Conservation (phyloP, 2,888 invertebrate species). For the Lamproptera curius region DNA sequence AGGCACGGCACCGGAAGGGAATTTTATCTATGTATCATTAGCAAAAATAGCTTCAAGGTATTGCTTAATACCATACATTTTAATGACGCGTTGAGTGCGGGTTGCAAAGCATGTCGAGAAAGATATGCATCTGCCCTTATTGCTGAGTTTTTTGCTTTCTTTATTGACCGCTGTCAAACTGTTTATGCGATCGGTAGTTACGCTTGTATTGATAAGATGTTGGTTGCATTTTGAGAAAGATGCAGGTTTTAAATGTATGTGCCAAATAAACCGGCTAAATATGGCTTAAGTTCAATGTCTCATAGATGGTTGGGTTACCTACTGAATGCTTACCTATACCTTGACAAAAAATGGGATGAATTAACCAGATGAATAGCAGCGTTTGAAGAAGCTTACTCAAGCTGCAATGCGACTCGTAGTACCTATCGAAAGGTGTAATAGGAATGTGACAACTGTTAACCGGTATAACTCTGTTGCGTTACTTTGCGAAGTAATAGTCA, state of each 20-base stretch:
- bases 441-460: constrained; percentile 29
- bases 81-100: too few relatives aligned
- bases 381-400: constrained; percentile 27
- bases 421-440: constrained; percentile 26
- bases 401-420: constrained; percentile 27
- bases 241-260: constrained; percentile 28
- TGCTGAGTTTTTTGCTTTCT: too few relatives aligned
- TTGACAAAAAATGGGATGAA: constrained; percentile 24
- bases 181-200: too few relatives aligned
- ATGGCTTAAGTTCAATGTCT: constrained; percentile 12
- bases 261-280: constrained; percentile 25
- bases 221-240: constrained; percentile 29
- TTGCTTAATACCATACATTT: too few relatives aligned
- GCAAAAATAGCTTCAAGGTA: too few relatives aligned
- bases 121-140: too few relatives aligned
- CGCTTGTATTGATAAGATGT: constrained; percentile 34
- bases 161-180: too few relatives aligned
- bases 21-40: too few relatives aligned
- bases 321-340: constrained; percentile 14
- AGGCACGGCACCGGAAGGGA: too few relatives aligned
- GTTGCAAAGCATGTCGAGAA: too few relatives aligned
- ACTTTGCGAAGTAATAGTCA: constrained; percentile 21
- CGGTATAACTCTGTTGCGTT: constrained; percentile 24
- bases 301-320: neutral
- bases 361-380: constrained; percentile 25